These are phyloP conservation scores for Xanthorhoe spadicearia DNA, from an alignment of 2,888 invertebrate species.

Conservation along the genomic window DNA sequence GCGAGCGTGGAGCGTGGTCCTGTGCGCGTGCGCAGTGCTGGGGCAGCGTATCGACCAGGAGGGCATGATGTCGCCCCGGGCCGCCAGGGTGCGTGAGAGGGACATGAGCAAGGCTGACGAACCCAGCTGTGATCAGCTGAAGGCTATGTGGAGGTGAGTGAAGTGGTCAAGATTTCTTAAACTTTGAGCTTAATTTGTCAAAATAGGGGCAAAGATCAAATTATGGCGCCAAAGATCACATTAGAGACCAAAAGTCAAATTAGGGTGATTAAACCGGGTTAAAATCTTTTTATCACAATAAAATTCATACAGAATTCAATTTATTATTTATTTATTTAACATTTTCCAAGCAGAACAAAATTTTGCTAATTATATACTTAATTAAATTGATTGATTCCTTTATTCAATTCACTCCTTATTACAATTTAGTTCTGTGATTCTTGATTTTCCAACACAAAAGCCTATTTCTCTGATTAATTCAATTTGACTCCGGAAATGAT, in stretches of 20 bases:
- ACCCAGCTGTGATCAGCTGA: slow-evolving; percentile 93
- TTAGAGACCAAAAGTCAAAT: no score
- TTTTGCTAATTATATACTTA: no score
- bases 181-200: neutral
- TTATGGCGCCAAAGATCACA: no score
- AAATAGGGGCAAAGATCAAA: no score
- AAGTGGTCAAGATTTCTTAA: neutral
- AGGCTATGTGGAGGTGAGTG: slow-evolving; percentile 93
- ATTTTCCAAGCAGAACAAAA: no score
- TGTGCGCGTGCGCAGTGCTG: slow-evolving; percentile 64
- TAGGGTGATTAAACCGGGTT: no score
- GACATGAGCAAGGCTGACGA: slow-evolving; percentile 85
- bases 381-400: no score
- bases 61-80: slow-evolving; percentile 67
- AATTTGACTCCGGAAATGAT: slow-evolving; percentile 14
- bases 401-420: neutral
- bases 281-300: no score
- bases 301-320: no score
- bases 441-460: slow-evolving; percentile 5
- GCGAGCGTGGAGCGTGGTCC: slow-evolving; percentile 65
- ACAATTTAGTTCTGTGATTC: neutral
- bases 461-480: slow-evolving; percentile 23
- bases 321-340: no score
- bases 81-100: slow-evolving; percentile 73
- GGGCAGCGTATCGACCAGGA: slow-evolving; percentile 76